Evolutionary conservation across 1,140 invertebrate genomes (phyloP).

Genomic region (Acromyrmex charruanus): DNA sequence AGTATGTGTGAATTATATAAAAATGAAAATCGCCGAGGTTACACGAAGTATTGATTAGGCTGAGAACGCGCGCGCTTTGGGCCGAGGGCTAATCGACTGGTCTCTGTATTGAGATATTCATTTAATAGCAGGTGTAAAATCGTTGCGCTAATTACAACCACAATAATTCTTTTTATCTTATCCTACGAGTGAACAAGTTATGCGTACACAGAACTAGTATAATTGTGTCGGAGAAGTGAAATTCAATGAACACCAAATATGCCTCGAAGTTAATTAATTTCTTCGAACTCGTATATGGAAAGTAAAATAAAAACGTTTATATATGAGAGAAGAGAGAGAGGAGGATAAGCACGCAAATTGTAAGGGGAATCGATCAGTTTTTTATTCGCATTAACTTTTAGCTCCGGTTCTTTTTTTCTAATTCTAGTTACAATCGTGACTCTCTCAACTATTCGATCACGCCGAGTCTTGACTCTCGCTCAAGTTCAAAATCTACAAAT

Average conservation of each 20-base stretch:
- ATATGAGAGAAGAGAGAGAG: neutral
- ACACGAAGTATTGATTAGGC: constrained; percentile 28
- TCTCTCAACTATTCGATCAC: neutral
- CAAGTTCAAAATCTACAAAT: constrained; percentile 28
- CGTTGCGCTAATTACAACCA: constrained; percentile 38
- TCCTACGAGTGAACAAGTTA: constrained; percentile 43
- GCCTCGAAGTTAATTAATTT: constrained; percentile 24
- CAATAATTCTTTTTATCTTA: constrained; percentile 50
- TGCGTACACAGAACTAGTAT: constrained; percentile 35
- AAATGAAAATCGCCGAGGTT: constrained; percentile 44
- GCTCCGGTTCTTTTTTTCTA: neutral
- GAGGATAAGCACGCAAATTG: neutral
- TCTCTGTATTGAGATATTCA: constrained; percentile 29
- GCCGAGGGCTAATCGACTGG: neutral
- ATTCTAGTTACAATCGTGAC: constrained; percentile 10
- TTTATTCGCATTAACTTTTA: neutral
- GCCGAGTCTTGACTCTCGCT: constrained; percentile 6
- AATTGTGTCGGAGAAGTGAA: constrained; percentile 11
- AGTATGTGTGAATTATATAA: constrained; percentile 52
- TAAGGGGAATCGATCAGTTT: constrained; percentile 11
- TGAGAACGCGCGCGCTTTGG: constrained; percentile 23
- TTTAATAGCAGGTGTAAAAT: constrained; percentile 39
- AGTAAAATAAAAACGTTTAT: neutral
- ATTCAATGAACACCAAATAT: constrained; percentile 34
- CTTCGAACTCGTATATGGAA: neutral